Evolutionary conservation across 2,113 vertebrate species (phyloP).

Genomic region (Carettochelys insculpta): DNA sequence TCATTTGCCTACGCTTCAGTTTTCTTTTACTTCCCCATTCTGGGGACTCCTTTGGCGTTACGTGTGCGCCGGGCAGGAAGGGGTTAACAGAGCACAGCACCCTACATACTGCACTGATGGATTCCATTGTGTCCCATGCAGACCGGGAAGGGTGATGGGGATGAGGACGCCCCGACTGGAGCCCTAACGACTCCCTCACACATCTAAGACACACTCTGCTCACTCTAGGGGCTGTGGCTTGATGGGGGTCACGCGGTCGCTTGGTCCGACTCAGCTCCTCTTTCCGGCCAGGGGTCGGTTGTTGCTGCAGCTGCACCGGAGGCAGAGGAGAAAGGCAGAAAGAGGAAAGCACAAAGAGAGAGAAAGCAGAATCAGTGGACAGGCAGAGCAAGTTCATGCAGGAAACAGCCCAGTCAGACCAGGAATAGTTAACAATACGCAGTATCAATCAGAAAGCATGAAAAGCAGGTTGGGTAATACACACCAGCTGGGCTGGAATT

Average conservation of each 20-base stretch:
- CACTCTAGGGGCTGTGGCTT: accelerated
- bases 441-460: constrained; percentile 1
- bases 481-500: neutral
- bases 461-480: neutral
- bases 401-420: constrained; percentile 63
- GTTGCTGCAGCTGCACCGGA: constrained; percentile 74
- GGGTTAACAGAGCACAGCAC: constrained; percentile 45
- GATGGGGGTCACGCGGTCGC: constrained; percentile 62
- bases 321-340: constrained; percentile 57
- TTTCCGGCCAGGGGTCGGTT: constrained; percentile 74
- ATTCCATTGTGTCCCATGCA: neutral
- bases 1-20: accelerated
- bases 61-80: neutral
- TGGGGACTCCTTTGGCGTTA: neutral
- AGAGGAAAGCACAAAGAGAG: constrained; percentile 55
- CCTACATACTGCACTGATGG: constrained; percentile 26
- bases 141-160: neutral
- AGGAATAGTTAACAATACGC: constrained; percentile 7
- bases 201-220: constrained; percentile 14
- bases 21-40: constrained; percentile 8
- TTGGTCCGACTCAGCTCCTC: constrained; percentile 69
- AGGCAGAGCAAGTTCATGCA: constrained; percentile 74
- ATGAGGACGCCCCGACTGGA: neutral
- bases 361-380: constrained; percentile 78
- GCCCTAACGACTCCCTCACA: constrained; percentile 6